Conservation (phyloP, 2,797 vertebrate genomes). For the Chlorospingus flavigularis region DNA sequence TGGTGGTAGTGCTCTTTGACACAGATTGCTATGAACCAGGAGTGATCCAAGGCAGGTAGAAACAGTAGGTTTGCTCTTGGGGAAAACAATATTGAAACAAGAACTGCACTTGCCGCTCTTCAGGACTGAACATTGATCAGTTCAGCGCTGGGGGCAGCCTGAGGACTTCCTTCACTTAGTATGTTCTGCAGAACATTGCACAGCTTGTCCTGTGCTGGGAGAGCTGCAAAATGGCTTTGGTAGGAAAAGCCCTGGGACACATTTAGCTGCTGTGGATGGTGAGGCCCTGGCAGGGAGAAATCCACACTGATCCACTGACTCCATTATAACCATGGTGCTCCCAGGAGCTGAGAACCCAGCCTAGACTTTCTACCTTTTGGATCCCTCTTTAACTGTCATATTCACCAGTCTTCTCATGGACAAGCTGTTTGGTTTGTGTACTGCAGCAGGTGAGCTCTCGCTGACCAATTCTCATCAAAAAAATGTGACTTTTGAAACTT, state of each 20-base stretch:
- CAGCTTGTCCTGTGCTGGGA: neutral
- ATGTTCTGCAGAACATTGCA: neutral
- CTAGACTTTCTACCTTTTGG: neutral
- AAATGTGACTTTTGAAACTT: neutral
- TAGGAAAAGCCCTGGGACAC: neutral
- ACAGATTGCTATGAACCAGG: slow-evolving; percentile 30
- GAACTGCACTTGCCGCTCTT: neutral
- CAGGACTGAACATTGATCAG: neutral
- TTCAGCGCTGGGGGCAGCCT: neutral
- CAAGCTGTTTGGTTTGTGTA: neutral
- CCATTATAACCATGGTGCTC: rapidly evolving
- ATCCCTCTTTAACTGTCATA: neutral
- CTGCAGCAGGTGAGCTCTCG: neutral
- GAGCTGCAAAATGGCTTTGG: neutral
- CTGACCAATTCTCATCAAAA: neutral
- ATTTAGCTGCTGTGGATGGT: neutral
- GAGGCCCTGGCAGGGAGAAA: neutral
- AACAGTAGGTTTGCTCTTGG: slow-evolving; percentile 3
- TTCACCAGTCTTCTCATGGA: neutral
- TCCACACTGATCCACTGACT: neutral
- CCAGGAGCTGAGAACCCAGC: neutral
- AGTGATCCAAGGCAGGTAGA: slow-evolving; percentile 44
- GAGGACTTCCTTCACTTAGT: neutral
- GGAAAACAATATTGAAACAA: neutral
- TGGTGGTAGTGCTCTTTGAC: slow-evolving; percentile 33